phyloP scores from a whole-genome alignment of 2,797 vertebrate genomes.

The Rhadinocentrus ornatus region DNA sequence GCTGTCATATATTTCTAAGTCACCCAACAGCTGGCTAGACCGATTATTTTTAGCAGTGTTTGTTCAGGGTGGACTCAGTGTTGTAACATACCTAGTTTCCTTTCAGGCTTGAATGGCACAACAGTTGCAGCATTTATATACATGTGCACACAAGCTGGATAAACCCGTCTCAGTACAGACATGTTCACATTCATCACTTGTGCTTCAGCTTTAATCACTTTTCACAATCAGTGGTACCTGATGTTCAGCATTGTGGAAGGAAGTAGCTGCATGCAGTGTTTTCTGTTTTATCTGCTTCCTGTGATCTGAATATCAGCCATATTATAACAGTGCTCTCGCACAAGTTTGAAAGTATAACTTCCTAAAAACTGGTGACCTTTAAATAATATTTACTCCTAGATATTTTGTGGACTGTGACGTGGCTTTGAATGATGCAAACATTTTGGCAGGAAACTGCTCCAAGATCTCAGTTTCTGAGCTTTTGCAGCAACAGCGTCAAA shows the following conservation, averaged over 20 bases:
- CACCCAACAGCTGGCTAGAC: constrained; percentile 8
- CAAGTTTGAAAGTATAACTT: not conserved
- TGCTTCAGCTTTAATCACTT: constrained; percentile 13
- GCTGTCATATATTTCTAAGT: constrained; percentile 13
- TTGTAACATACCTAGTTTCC: constrained; percentile 16
- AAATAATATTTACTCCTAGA: not conserved
- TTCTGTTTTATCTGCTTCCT: constrained; percentile 15
- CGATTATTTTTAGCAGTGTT: constrained; percentile 15
- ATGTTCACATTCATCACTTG: not conserved
- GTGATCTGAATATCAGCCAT: not conserved
- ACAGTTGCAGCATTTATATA: constrained; percentile 31
- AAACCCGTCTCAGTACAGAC: not conserved
- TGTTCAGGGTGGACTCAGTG: constrained; percentile 35
- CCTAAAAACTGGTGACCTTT: not conserved
- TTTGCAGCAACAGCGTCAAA: not conserved
- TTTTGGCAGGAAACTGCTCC: constrained; percentile 73
- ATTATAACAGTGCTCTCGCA: not conserved
- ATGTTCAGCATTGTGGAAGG: constrained; percentile 33
- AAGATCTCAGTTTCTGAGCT: constrained; percentile 47
- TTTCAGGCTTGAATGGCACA: constrained; percentile 29
- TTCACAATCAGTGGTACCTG: constrained; percentile 9
- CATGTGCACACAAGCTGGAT: not conserved
- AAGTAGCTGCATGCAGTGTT: constrained; percentile 34
- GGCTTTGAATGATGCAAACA: constrained; percentile 5
- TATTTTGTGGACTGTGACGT: not conserved